A percentile compares a stretch with the other conserved stretches of the same genome.
Evolutionary conservation across 2,113 vertebrate genomes (phyloP).

Genomic region (Anseranas semipalmata): DNA sequence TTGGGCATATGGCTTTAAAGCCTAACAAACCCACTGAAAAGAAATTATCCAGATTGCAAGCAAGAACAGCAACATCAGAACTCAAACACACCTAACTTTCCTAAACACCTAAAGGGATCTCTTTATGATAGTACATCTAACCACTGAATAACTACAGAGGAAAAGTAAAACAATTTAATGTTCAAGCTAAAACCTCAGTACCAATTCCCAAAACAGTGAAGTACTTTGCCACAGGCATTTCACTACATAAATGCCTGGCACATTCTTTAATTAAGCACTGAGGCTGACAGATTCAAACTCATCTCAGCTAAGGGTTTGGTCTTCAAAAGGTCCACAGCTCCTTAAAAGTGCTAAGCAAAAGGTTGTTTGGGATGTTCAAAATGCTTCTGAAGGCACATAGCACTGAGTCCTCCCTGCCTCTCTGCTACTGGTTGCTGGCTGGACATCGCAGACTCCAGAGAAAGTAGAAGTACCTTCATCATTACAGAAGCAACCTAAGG

Average conservation of each 20-base stretch:
- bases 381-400: accelerated
- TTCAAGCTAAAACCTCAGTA: not conserved
- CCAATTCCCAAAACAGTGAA: not conserved
- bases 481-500: not conserved
- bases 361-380: not conserved
- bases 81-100: not conserved
- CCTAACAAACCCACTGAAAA: not conserved
- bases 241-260: not conserved
- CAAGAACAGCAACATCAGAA: not conserved
- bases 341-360: not conserved
- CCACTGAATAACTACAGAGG: not conserved
- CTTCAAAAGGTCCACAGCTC: not conserved
- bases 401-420: not conserved
- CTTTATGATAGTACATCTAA: not conserved
- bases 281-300: not conserved
- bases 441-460: not conserved
- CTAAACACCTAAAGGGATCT: not conserved
- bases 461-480: not conserved
- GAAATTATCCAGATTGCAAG: not conserved
- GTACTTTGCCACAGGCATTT: not conserved
- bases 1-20: not conserved
- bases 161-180: not conserved
- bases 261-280: not conserved
- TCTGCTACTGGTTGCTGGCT: not conserved
- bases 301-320: not conserved